A percentile compares a stretch with the other conserved stretches of the same genome.
phyloP scores from a whole-genome alignment of 2,888 invertebrate species.

The Ectemnius lituratus region DNA sequence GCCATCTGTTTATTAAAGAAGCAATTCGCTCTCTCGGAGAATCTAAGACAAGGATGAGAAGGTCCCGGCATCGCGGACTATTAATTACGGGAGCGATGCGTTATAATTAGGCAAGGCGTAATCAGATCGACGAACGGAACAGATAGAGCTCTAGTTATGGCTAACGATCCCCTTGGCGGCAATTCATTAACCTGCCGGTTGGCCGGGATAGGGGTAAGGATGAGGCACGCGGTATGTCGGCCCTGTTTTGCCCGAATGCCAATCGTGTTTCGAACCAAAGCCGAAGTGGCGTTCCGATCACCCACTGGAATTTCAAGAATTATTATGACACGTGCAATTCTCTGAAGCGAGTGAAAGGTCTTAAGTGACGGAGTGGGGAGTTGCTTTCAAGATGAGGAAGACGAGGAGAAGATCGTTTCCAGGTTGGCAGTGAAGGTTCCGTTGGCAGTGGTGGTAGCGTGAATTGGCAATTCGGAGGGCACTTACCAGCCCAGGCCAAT shows the following conservation, averaged over 20 bases:
- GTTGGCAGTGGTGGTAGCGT: slow-evolving; percentile 52
- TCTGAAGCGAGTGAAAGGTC: no score
- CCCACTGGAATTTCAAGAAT: no score
- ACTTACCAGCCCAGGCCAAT: slow-evolving; percentile 72
- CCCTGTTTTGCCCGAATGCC: no score
- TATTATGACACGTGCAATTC: no score
- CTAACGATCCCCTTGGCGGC: slow-evolving; percentile 73
- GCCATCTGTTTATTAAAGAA: background rate
- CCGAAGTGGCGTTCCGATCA: no score
- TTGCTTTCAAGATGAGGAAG: no score
- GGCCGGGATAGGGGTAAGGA: background rate
- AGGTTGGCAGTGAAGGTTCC: slow-evolving; percentile 34
- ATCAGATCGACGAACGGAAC: slow-evolving; percentile 68
- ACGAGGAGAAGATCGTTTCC: no score
- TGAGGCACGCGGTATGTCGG: background rate
- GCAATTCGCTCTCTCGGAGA: background rate
- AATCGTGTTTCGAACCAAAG: no score
- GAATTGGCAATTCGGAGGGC: slow-evolving; percentile 74
- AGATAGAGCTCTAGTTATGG: slow-evolving; percentile 70
- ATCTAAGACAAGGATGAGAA: slow-evolving; percentile 18
- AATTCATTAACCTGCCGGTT: slow-evolving; percentile 67
- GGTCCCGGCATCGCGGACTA: slow-evolving; percentile 56
- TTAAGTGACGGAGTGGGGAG: no score
- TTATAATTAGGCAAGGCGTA: slow-evolving; percentile 71
- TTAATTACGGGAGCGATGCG: slow-evolving; percentile 69